Percentiles rank a stretch among this genome's conserved stretches.
These are phyloP conservation scores for Coregonus ussuriensis DNA, from an alignment of 2,797 vertebrate species.

Conservation along the genomic window DNA sequence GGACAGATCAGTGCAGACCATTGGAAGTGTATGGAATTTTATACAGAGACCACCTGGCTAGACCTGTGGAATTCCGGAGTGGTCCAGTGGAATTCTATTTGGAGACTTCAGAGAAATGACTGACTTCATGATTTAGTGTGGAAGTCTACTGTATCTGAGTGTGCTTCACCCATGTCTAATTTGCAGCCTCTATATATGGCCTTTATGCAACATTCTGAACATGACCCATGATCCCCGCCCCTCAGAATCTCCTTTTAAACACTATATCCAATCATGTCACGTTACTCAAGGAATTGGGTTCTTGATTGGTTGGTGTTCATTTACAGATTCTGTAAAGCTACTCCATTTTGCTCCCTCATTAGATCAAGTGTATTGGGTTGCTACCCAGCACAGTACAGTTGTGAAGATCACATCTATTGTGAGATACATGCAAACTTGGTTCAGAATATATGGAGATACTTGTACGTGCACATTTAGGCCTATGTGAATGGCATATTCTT, in stretches of 20 bases:
- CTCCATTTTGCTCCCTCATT: constrained; percentile 31
- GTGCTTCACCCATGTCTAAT: constrained; percentile 60
- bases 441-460: neutral
- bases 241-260: constrained; percentile 53
- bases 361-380: constrained; percentile 34
- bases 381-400: constrained; percentile 26
- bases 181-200: constrained; percentile 64
- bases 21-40: neutral
- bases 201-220: constrained; percentile 61
- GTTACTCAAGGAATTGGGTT: constrained; percentile 33
- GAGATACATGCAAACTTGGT: constrained; percentile 1
- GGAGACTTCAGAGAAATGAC: constrained; percentile 41
- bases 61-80: neutral
- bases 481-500: constrained; percentile 24
- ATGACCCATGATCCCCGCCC: constrained; percentile 59
- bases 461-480: constrained; percentile 18
- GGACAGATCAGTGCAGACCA: neutral
- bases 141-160: constrained; percentile 36
- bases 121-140: constrained; percentile 32
- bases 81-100: constrained; percentile 1
- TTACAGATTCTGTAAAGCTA: constrained; percentile 39
- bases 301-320: constrained; percentile 43
- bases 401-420: constrained; percentile 11
- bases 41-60: neutral
- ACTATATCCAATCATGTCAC: constrained; percentile 51